A percentile compares a stretch with the other conserved stretches of the same genome.
These are phyloP conservation scores for Zingel zingel DNA, from an alignment of 2,113 vertebrate species.

Conservation along the genomic window DNA sequence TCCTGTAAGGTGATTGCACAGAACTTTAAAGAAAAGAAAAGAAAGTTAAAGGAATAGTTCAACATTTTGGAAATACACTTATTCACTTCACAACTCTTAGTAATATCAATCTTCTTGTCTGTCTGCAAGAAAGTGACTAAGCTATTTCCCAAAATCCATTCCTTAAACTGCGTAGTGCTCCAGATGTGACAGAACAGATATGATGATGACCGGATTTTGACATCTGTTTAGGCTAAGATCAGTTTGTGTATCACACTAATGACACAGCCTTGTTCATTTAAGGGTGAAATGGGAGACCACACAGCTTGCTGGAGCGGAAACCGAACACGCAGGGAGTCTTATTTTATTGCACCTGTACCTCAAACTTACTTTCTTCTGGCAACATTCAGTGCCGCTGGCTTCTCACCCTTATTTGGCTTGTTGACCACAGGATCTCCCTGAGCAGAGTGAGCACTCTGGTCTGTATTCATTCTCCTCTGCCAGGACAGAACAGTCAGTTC, in stretches of 20 bases:
- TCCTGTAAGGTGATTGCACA: not conserved
- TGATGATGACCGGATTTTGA: not conserved
- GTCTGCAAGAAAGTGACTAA: not conserved
- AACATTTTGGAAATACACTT: not conserved
- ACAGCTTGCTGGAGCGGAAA: constrained; percentile 44
- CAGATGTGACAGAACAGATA: not conserved
- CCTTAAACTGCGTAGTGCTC: not conserved
- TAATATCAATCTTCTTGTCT: no score
- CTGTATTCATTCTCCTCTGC: constrained; percentile 5
- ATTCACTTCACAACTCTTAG: no score
- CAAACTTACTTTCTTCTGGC: constrained; percentile 31
- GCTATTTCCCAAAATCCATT: not conserved
- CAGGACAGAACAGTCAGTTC: not conserved
- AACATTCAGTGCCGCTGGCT: constrained; percentile 15
- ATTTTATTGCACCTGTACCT: constrained; percentile 41
- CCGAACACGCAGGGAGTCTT: not conserved
- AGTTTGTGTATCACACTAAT: constrained; percentile 47
- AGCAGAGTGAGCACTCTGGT: not conserved
- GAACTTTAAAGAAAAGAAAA: not conserved
- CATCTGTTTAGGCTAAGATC: not conserved
- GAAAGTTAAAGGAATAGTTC: not conserved
- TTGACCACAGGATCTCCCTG: constrained; percentile 20
- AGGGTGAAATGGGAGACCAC: constrained; percentile 63
- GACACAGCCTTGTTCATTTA: constrained; percentile 37
- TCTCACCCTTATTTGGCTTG: constrained; percentile 55